These are phyloP conservation scores for Phrynocephalus vlangalii DNA, from an alignment of 2,797 vertebrate genomes.

Conservation along the genomic window DNA sequence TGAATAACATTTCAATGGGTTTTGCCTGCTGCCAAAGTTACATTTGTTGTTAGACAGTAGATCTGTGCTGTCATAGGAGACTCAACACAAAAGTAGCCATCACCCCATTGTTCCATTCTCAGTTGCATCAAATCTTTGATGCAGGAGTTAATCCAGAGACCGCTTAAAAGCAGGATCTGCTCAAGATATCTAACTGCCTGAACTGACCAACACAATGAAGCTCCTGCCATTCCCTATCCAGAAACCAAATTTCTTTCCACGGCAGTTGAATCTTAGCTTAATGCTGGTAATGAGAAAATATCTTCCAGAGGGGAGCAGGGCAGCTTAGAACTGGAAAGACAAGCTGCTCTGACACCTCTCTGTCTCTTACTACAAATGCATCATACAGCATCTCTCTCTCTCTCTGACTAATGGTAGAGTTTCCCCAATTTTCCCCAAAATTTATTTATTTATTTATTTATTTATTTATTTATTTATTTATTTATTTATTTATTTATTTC, in stretches of 20 bases:
- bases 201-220: not conserved
- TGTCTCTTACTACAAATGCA: not conserved
- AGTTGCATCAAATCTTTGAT: not conserved
- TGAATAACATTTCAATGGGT: conserved; percentile 1
- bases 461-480: no score
- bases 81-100: not conserved
- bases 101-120: not conserved
- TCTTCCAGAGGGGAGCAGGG: not conserved
- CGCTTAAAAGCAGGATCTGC: not conserved
- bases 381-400: not conserved
- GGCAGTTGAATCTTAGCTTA: not conserved
- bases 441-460: no score
- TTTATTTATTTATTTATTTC: no score
- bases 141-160: not conserved
- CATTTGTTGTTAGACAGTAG: not conserved
- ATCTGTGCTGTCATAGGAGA: not conserved
- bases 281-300: not conserved
- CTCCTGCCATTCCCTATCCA: not conserved
- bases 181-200: not conserved
- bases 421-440: no score
- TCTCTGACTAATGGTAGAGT: not conserved
- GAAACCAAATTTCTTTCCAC: not conserved
- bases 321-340: not conserved
- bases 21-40: not conserved
- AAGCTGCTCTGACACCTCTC: not conserved